Percentiles rank a stretch among this genome's conserved stretches.
phyloP scores from a whole-genome alignment of 2,888 invertebrate species.

The Drosophila mulleri region DNA sequence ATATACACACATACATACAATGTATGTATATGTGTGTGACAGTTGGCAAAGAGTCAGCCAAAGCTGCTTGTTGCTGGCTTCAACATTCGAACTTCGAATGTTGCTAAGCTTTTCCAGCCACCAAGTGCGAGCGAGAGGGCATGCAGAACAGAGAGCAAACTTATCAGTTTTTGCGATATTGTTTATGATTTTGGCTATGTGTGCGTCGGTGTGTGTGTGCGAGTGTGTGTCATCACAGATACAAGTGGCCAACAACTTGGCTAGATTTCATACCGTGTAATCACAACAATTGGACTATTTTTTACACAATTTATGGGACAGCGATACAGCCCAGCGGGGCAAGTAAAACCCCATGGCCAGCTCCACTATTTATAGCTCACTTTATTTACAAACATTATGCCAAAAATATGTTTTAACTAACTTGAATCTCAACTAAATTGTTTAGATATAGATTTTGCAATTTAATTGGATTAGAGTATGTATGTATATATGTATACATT shows the following conservation, averaged over 20 bases:
- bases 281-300: slow-evolving; percentile 36
- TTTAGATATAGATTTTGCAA: neutral
- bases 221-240: slow-evolving; percentile 51
- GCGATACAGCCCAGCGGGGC: too few relatives aligned
- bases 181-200: slow-evolving; percentile 60
- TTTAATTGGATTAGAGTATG: neutral
- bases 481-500: too few relatives aligned
- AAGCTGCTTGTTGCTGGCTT: slow-evolving; percentile 57
- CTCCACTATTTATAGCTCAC: neutral
- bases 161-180: slow-evolving; percentile 78
- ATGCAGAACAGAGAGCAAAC: neutral
- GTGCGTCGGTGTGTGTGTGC: slow-evolving; percentile 19
- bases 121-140: slow-evolving; percentile 4
- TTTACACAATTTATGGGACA: slow-evolving; percentile 1
- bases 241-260: slow-evolving; percentile 5
- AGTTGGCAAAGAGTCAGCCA: neutral
- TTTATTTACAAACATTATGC: neutral
- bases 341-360: neutral
- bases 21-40: neutral
- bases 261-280: slow-evolving; percentile 40
- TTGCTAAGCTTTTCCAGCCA: slow-evolving; percentile 52
- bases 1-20: neutral
- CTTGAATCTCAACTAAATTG: too few relatives aligned
- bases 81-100: slow-evolving; percentile 44
- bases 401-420: neutral